phyloP scores from a whole-genome alignment of 2,113 vertebrate species.

The Paratilapia polleni region DNA sequence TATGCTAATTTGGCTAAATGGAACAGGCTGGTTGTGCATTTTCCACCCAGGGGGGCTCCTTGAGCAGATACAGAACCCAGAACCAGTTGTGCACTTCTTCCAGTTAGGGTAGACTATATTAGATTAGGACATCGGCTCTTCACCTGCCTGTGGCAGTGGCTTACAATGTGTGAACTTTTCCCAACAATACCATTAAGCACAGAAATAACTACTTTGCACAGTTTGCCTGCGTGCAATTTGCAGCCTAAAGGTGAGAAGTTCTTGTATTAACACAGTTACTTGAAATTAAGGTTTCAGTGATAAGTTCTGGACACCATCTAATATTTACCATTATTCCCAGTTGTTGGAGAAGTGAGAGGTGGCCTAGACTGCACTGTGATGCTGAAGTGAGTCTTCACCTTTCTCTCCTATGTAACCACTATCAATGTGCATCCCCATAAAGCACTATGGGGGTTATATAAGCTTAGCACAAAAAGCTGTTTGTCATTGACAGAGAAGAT shows the following conservation, averaged over 20 bases:
- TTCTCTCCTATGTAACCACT: neutral
- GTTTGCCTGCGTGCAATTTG: neutral
- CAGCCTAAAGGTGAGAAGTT: neutral
- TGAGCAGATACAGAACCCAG: neutral
- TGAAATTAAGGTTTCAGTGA: neutral
- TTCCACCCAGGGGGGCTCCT: neutral
- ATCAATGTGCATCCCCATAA: slow-evolving; percentile 2
- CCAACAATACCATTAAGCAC: neutral
- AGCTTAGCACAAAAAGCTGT: too few relatives aligned
- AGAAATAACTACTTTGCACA: neutral
- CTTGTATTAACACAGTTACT: neutral
- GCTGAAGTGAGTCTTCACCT: neutral
- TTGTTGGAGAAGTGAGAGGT: neutral
- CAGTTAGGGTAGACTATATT: neutral
- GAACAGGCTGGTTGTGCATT: neutral
- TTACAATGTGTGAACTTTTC: neutral
- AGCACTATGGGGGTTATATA: neutral
- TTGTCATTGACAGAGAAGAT: too few relatives aligned
- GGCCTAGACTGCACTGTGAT: neutral
- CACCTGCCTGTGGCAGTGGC: neutral
- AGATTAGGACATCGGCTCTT: neutral
- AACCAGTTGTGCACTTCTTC: neutral
- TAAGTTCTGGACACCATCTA: neutral
- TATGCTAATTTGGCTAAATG: neutral
- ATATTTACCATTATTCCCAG: neutral